Base-by-base conservation (phyloP, 2,113 vertebrate species). In the Alosa alosa region DNA sequence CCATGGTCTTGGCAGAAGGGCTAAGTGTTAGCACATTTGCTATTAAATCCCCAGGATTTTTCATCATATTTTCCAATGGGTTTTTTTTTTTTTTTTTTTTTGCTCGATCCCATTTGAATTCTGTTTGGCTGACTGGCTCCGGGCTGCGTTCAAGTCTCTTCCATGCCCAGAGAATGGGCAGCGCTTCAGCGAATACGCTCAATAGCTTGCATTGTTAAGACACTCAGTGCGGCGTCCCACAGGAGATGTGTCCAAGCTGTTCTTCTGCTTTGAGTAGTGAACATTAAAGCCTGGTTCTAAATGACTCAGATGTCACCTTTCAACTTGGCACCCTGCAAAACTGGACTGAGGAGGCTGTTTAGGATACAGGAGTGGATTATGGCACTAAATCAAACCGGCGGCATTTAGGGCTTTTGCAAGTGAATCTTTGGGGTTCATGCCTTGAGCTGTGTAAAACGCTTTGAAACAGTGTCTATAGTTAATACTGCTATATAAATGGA, bases 11-110 rank as follows among this genome's bases (percentile, higher is more conserved):
- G 72, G 72, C 72, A 78, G 15, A 11, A 13, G 31, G 5, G 25
- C 15, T 78, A 78, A 78, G 72, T 36, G 25, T 78, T 78, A 78
- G 36, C 72, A 78, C 72, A 78, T 78, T 78, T 78, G 13, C 72
- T 78, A 41, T 78, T 78, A 78, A 39, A 78, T 3, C 72, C 72
- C 72, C 10, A 3, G 72, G 72, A 39, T 75, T 75, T 75, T 31
- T 75, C 36, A 39, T 78, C 72, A 78, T 39, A 78, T 36, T 78
- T 78, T 78, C 72, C 72, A 78, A 13, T 15, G 13, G 13, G 13
- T 39, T 36, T 78, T 1, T 39, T 78, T 72, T 84, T 41, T 9
- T 25, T n/a, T 55, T 18, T 44, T 6, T 20, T 6, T 68, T 47
- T 22, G 4, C 55, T 60, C 18, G 15, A 15, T 15, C 36, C 31